These are phyloP conservation scores for Epinephelus fuscoguttatus DNA, from an alignment of 2,113 vertebrate genomes.

Conservation along the genomic window DNA sequence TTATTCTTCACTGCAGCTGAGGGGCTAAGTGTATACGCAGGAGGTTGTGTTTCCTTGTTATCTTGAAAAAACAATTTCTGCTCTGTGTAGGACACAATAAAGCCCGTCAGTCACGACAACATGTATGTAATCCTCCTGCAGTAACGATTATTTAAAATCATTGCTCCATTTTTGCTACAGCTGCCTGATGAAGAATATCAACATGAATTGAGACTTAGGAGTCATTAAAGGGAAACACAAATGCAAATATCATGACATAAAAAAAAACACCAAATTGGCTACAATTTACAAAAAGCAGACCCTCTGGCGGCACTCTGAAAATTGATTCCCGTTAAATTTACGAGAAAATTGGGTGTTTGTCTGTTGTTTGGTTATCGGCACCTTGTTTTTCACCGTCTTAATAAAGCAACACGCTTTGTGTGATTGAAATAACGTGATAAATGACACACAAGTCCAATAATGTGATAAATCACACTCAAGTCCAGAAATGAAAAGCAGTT, in stretches of 20 bases:
- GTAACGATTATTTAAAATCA: constrained; percentile 53
- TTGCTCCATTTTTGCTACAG: constrained; percentile 42
- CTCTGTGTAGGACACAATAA: constrained; percentile 55
- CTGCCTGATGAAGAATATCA: constrained; percentile 36
- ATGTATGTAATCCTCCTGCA: constrained; percentile 81
- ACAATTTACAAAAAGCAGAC: constrained; percentile 28
- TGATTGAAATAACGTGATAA: constrained; percentile 72
- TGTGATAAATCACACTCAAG: constrained; percentile 51
- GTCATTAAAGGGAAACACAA: constrained; percentile 37
- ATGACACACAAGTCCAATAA: constrained; percentile 63
- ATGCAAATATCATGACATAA: constrained; percentile 51
- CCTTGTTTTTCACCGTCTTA: constrained; percentile 43
- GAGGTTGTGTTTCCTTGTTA: constrained; percentile 54
- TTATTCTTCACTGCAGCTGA: constrained; percentile 39
- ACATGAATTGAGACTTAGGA: constrained; percentile 38
- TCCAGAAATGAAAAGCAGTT: constrained; percentile 64
- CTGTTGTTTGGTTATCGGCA: constrained; percentile 52
- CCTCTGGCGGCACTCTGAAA: constrained; percentile 36
- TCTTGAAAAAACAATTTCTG: constrained; percentile 69
- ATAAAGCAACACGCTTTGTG: constrained; percentile 15
- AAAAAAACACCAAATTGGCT: constrained; percentile 51
- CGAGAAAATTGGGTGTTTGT: constrained; percentile 49
- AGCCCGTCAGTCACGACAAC: constrained; percentile 60
- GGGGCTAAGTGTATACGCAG: constrained; percentile 27
- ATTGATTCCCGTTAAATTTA: constrained; percentile 53